phyloP scores from a whole-genome alignment of 1,140 invertebrate genomes.

The Drosophila malerkotliana region DNA sequence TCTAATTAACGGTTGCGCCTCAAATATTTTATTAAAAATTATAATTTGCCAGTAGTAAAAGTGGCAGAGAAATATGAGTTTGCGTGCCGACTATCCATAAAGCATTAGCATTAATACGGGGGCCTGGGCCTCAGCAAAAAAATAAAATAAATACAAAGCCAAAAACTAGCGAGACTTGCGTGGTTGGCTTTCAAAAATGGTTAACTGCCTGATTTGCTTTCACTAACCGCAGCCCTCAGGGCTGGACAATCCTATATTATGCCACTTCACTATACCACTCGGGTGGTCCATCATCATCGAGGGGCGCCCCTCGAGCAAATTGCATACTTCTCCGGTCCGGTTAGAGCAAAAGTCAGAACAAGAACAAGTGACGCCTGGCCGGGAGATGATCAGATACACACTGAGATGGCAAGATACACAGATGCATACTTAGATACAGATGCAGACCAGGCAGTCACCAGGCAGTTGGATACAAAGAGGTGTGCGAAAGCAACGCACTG shows the following conservation, averaged over 20 bases:
- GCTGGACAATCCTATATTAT: slow-evolving; percentile 11
- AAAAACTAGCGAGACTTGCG: slow-evolving; percentile 35
- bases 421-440: slow-evolving; percentile 6
- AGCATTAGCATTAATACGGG: slow-evolving; percentile 59
- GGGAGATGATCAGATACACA: slow-evolving; percentile 44
- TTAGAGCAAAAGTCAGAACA: slow-evolving; percentile 45
- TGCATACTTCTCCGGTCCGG: slow-evolving; percentile 50
- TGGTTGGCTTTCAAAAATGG: slow-evolving; percentile 46
- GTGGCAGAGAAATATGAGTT: slow-evolving; percentile 64
- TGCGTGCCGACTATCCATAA: slow-evolving; percentile 66
- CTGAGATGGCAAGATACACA: slow-evolving; percentile 1
- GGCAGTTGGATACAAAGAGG: slow-evolving; percentile 21
- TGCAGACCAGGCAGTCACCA: not conserved
- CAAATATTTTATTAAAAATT: slow-evolving; percentile 74
- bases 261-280: slow-evolving; percentile 20
- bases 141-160: not conserved
- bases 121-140: slow-evolving; percentile 14
- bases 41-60: slow-evolving; percentile 61
- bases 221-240: slow-evolving; percentile 31
- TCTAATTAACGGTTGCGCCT: slow-evolving; percentile 79
- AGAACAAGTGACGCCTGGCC: slow-evolving; percentile 56
- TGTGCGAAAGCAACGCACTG: slow-evolving; percentile 79
- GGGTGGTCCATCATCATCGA: slow-evolving; percentile 62
- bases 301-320: slow-evolving; percentile 64
- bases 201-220: slow-evolving; percentile 56